A percentile compares a stretch with the other conserved stretches of the same genome.
These are phyloP conservation scores for Meghimatium bilineatum DNA, from an alignment of 2,888 invertebrate species.

Conservation along the genomic window DNA sequence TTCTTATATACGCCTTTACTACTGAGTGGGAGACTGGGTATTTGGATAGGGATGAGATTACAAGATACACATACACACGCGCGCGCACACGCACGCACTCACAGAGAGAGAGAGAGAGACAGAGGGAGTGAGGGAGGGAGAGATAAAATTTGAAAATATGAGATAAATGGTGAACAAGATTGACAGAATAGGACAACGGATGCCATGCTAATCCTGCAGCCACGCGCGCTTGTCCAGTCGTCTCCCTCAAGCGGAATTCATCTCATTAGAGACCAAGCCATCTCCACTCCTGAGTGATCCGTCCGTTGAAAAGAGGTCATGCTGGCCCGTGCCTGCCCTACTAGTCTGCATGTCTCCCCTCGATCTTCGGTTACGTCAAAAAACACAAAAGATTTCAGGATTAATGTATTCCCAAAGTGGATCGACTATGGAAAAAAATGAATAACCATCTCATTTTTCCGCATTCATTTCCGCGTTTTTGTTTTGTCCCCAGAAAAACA, in stretches of 20 bases:
- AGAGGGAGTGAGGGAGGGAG: neutral
- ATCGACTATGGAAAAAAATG: neutral
- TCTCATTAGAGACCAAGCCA: slow-evolving; percentile 14
- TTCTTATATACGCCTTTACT: too few relatives aligned
- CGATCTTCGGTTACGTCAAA: slow-evolving; percentile 36
- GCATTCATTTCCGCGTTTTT: slow-evolving; percentile 40
- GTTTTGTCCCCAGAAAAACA: neutral
- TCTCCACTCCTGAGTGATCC: neutral
- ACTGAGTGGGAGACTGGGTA: too few relatives aligned
- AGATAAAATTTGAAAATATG: too few relatives aligned
- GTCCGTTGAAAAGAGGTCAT: neutral
- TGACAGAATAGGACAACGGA: neutral
- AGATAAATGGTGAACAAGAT: neutral
- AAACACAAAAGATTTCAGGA: slow-evolving; percentile 19
- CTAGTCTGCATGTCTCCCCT: neutral
- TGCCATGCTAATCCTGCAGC: neutral
- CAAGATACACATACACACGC: neutral
- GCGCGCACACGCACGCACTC: neutral
- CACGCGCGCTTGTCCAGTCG: slow-evolving; percentile 26
- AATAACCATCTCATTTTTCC: slow-evolving; percentile 39
- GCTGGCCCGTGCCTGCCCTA: neutral
- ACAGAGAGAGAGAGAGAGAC: neutral
- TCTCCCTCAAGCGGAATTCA: slow-evolving; percentile 22
- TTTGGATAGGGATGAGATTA: too few relatives aligned
- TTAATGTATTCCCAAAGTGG: slow-evolving; percentile 31